Evolutionary conservation across 1,140 invertebrate genomes (phyloP).

Genomic region (Drosophila parvula): DNA sequence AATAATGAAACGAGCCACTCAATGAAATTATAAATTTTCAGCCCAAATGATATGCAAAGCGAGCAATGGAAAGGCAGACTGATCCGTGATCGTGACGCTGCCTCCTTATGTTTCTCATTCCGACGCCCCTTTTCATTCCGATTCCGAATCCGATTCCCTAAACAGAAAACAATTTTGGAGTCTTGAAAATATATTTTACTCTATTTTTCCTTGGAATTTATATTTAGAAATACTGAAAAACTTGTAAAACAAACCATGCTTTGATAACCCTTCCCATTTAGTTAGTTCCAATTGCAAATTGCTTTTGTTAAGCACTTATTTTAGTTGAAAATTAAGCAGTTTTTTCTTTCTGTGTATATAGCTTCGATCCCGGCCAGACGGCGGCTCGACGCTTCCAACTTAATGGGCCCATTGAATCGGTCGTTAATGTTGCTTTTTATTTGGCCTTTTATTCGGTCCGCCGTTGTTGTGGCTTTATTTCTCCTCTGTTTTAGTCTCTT

Average conservation of each 20-base stretch:
- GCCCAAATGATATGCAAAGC: slow-evolving; percentile 74
- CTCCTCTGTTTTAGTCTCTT: slow-evolving; percentile 38
- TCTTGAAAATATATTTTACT: too few relatives aligned
- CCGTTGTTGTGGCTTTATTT: slow-evolving; percentile 43
- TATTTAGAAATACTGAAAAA: too few relatives aligned
- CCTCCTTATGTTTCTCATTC: slow-evolving; percentile 26
- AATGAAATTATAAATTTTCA: slow-evolving; percentile 80
- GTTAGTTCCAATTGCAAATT: too few relatives aligned
- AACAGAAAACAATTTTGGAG: slow-evolving; percentile 1
- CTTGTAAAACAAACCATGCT: too few relatives aligned
- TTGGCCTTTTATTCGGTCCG: slow-evolving; percentile 65
- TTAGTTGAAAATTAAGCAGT: too few relatives aligned
- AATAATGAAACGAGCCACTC: slow-evolving; percentile 76
- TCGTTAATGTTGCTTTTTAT: slow-evolving; percentile 81
- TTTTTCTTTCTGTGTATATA: slow-evolving; percentile 10
- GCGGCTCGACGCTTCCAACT: slow-evolving; percentile 60
- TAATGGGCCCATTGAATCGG: slow-evolving; percentile 79
- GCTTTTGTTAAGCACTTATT: too few relatives aligned
- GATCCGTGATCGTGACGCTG: slow-evolving; percentile 50
- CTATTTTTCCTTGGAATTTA: background rate
- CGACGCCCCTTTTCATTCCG: slow-evolving; percentile 9
- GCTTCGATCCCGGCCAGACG: slow-evolving; percentile 59
- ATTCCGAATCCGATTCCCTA: slow-evolving; percentile 25
- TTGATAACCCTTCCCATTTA: too few relatives aligned
- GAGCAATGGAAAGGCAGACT: slow-evolving; percentile 40